Evolutionary conservation across 2,888 invertebrate genomes (phyloP).

Genomic region (Xanthia icteritia): DNA sequence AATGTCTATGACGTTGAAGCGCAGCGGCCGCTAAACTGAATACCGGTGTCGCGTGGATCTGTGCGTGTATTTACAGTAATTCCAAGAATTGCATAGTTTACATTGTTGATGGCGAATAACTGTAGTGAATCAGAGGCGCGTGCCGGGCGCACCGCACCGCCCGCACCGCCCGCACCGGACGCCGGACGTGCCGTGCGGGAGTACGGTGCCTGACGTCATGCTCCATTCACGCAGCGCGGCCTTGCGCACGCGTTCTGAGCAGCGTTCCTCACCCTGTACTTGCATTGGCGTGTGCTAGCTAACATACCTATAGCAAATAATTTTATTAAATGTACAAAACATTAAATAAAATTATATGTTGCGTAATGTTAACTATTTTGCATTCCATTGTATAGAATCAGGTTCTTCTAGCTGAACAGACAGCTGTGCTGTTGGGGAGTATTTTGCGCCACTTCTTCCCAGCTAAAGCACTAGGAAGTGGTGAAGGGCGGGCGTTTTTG

Average conservation of each 20-base stretch:
- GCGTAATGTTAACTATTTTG: too few relatives aligned
- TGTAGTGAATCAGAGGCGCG: slow-evolving; percentile 48
- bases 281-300: neutral
- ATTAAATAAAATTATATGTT: too few relatives aligned
- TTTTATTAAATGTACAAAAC: too few relatives aligned
- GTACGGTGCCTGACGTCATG: slow-evolving; percentile 62
- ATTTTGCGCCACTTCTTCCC: too few relatives aligned
- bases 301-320: too few relatives aligned
- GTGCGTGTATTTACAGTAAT: slow-evolving; percentile 26
- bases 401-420: too few relatives aligned
- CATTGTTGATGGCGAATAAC: slow-evolving; percentile 51
- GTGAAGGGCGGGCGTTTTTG: too few relatives aligned
- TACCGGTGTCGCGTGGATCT: slow-evolving; percentile 7
- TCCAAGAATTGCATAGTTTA: slow-evolving; percentile 52
- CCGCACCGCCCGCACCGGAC: neutral
- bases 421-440: too few relatives aligned
- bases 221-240: slow-evolving; percentile 60
- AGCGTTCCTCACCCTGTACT: neutral
- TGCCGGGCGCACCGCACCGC: neutral
- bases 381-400: too few relatives aligned
- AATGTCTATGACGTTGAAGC: slow-evolving; percentile 28
- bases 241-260: slow-evolving; percentile 22
- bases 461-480: too few relatives aligned
- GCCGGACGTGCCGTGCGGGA: slow-evolving; percentile 33
- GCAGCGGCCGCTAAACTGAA: slow-evolving; percentile 1